A percentile compares a stretch with the other conserved stretches of the same genome.
Conservation (phyloP, 2,797 vertebrate species). For the Hyperoplus lanceolatus region DNA sequence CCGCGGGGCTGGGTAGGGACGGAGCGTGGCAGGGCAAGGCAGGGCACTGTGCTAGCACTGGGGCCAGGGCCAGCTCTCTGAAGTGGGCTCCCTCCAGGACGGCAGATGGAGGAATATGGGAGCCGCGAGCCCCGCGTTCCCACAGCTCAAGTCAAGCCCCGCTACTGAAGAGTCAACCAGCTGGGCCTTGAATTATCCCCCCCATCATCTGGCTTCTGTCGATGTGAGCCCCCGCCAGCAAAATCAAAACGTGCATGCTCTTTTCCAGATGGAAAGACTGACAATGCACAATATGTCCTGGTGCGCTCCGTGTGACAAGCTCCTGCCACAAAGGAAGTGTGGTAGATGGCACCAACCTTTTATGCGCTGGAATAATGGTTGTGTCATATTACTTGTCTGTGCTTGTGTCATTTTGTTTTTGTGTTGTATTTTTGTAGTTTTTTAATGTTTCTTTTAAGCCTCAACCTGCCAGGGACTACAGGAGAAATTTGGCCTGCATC, state of each 20-base stretch:
- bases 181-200: conserved; percentile 73
- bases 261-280: conserved; percentile 81
- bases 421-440: too few species aligned
- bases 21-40: conserved; percentile 24
- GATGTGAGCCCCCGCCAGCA: conserved; percentile 66
- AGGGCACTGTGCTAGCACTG: conserved; percentile 46
- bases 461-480: too few species aligned
- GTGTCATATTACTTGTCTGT: too few species aligned
- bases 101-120: conserved; percentile 79
- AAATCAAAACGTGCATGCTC: conserved; percentile 70
- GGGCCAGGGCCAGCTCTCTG: conserved; percentile 66
- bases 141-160: conserved; percentile 50
- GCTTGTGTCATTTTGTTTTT: too few species aligned
- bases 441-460: too few species aligned
- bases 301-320: conserved; percentile 57
- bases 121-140: conserved; percentile 59
- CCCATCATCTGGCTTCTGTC: conserved; percentile 76
- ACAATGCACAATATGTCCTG: conserved; percentile 75
- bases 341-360: background rate
- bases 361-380: too few species aligned
- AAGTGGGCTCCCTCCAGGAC: conserved; percentile 73
- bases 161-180: conserved; percentile 68
- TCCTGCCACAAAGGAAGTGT: conserved; percentile 36
- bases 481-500: too few species aligned
- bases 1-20: conserved; percentile 53